A percentile compares a stretch with the other conserved stretches of the same genome.
phyloP scores from a whole-genome alignment of 2,888 invertebrate species.

The Hymenopus coronatus region DNA sequence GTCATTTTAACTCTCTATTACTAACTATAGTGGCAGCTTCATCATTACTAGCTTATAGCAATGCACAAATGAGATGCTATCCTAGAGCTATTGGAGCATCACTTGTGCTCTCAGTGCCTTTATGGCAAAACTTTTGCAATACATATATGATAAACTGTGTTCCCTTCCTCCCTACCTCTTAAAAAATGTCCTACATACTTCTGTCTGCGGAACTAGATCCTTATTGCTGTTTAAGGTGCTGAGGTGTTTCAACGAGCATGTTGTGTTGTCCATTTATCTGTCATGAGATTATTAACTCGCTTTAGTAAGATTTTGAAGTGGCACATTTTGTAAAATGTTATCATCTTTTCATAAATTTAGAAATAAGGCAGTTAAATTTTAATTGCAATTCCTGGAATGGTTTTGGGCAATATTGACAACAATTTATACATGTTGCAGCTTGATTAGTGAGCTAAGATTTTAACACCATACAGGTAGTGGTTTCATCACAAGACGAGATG shows the following conservation, averaged over 20 bases:
- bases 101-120: not conserved
- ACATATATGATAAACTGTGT: too few relatives aligned
- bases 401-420: not conserved
- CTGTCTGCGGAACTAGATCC: not conserved
- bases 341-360: not conserved
- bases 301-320: not conserved
- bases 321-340: not conserved
- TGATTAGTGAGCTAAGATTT: not conserved
- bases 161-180: too few relatives aligned
- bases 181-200: not conserved
- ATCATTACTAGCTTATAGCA: not conserved
- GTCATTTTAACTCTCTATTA: not conserved
- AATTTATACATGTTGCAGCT: not conserved
- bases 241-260: not conserved
- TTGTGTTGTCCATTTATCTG: not conserved
- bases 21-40: not conserved
- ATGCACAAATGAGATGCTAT: not conserved
- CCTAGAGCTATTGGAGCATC: not conserved
- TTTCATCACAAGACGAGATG: not conserved
- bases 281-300: not conserved
- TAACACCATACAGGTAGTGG: not conserved
- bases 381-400: not conserved
- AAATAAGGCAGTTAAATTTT: not conserved
- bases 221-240: not conserved
- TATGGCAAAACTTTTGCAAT: not conserved